Evolutionary conservation across 1,140 invertebrate genomes (phyloP), one percentile per base, ranked within the genome.

Genomic region (Bemisia tabaci): DNA sequence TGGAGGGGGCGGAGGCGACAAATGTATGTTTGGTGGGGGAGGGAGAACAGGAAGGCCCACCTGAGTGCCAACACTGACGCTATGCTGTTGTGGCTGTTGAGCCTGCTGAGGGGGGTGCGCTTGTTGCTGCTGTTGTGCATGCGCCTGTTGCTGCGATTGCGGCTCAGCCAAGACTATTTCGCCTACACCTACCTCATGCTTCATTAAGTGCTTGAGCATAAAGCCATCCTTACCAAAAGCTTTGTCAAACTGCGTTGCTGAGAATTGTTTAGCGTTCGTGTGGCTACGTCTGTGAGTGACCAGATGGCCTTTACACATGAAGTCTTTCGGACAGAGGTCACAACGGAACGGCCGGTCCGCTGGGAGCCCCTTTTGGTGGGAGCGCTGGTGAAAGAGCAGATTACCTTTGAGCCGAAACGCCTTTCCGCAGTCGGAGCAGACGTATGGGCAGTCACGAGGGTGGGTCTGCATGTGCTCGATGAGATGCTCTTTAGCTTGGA

Each of bases 311-410:
- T 98, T 97, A 76, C 94, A 89, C 78, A 96, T 88, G 80, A 99
- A 99, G 71, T 95, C 91, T 78, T 98, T 98, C 26, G 91, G 89
- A 75, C 96, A 98, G 60, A 97, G 83, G 72, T 98, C 95, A 77
- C 96, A 98, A 26, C 90, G 83, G 79, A 94, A 98, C 0, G 94
- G 94, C 66, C 95, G 79, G 74, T 95, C 91, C 68, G 92, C 89
- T 26, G 90, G 90, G 68, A 83, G 83, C 25, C 85, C 86, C 74
- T 91, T 91, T 73, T 89, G 89, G 79, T 98, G 96, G 27, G 94
- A 97, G 58, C 95, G 83, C 79, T 96, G 93, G 78, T 98, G 95
- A 64, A 74, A 74, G 63, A 74, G 68, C 25, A 74, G 68, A 65
- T 74, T 74, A 59, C 73, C 73, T 67, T 73, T 73, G n/a, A 74